Base-by-base conservation (phyloP, 2,113 vertebrate genomes). In the Chaetodon trifascialis region DNA sequence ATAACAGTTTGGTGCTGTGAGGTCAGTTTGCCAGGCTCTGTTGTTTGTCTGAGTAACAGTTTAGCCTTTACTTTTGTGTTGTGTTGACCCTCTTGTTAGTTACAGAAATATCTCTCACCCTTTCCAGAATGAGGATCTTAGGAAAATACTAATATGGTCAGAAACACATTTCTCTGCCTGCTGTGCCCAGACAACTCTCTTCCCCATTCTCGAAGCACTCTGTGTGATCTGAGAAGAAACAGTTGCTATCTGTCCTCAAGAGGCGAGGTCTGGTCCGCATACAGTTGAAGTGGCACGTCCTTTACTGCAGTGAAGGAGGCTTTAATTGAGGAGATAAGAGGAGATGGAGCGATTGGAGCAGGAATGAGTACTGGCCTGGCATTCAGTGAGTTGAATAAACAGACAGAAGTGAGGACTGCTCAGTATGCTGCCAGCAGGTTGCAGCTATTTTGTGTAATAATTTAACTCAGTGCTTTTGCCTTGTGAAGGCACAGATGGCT, bases 271-370 rank as follows among this genome's bases (percentile, higher is more conserved):
- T 79, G 63, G 67, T 58, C 63, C 59, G 73, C 81, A 42, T 56
- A 51, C 79, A 70, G 56, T 56, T 83, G 46, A 63, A 86, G 72
- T 72, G 71, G 85, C 85, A 91, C 47, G 75, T 89, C 86, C 84
- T 88, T 85, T 65, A 21, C 82, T 75, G 69, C 82, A 65, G 34
- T 59, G 9, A 76, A 83, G 44, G 72, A 84, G 47, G 77, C 80
- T 85, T 90, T 91, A 90, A 93, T 91, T 89, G 83, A 76, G 80
- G 63, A 88, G 88, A 89, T 89, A 86, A 90, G 81, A 69, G 77
- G 81, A 73, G 80, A 78, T 81, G 49, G 72, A 34, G 55, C 1
- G 79, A 82, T 83, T 64, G 52, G 60, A 51, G 40, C 62, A 63
- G 80, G 82, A 85, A 83, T 69, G 52, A 75, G 21, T 19, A 47